Evolutionary conservation across 2,888 invertebrate species (phyloP), one percentile per base, ranked within the genome.

Genomic region (Parnassius apollo): DNA sequence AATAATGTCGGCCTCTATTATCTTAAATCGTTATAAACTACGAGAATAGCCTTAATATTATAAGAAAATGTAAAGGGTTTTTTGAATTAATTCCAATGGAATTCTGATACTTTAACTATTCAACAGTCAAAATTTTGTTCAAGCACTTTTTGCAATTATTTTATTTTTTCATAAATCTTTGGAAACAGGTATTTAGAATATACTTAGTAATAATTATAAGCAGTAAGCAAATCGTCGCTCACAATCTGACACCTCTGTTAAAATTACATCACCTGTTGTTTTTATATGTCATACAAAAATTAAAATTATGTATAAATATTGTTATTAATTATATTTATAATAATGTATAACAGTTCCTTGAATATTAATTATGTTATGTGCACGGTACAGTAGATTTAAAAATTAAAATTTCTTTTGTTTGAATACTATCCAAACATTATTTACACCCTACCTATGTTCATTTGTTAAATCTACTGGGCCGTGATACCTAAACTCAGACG

Each of bases 271-370:
- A 71, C 66, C 67, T 70, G 77, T 77, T 74, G 74, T 77, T 84
- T 80, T 77, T 73, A 74, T 74, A 72, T 69, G 77, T 73, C 69
- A 78, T 73, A 74, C 71, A 76, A 76, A 56, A 62, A 55, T 79
- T 75, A 70, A 66, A 68, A 76, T 73, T 81, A 78, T 78, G 76
- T 81, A 77, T 84, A 84, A 83, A 81, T 77, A 82, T 86, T 87
- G 85, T 87, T 88, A 81, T 83, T 86, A 81, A 77, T 80, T 81
- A 80, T 79, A 72, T 73, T 72, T 74, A 78, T 75, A 75, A 75
- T 76, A 77, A 80, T 80, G 76, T 82, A 81, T 81, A 81, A 83
- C 78, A 82, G 88, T 89, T 88, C 88, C 88, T 89, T 77, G 74
- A 72, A 77, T 13, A 49, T 76, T 81, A 72, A 71, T 64, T 68